Evolutionary conservation across 1,140 invertebrate genomes (phyloP).

Genomic region (Popillia japonica): DNA sequence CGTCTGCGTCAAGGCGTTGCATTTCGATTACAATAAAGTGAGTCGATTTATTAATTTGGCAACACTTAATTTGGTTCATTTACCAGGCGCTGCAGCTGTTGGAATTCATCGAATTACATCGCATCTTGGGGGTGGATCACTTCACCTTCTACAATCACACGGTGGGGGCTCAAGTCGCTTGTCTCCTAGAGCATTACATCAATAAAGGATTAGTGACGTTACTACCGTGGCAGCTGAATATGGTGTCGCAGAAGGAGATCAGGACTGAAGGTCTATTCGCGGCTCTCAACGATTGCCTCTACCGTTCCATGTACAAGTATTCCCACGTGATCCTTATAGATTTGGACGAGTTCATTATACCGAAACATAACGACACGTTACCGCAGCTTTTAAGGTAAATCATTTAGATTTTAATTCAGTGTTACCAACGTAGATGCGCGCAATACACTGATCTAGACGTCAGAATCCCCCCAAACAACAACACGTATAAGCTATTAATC

Average conservation of each 20-base stretch:
- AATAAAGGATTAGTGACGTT: conserved; percentile 75
- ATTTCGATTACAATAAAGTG: too few relatives aligned
- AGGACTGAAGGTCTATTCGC: conserved; percentile 92
- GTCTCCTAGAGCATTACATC: conserved; percentile 68
- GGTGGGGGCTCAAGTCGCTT: conserved; percentile 77
- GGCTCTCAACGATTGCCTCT: conserved; percentile 92
- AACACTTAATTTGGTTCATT: too few relatives aligned
- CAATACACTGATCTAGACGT: background rate
- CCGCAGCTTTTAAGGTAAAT: conserved; percentile 70
- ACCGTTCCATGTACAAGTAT: conserved; percentile 84
- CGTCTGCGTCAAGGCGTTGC: too few relatives aligned
- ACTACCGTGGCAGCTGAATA: conserved; percentile 89
- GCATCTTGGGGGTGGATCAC: conserved; percentile 84
- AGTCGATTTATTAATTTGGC: too few relatives aligned
- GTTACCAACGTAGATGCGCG: background rate
- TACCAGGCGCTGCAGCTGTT: conserved; percentile 79
- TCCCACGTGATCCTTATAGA: conserved; percentile 87
- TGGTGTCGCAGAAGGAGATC: conserved; percentile 89
- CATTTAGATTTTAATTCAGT: background rate
- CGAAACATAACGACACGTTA: conserved; percentile 77
- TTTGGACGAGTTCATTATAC: conserved; percentile 91
- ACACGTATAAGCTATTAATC: too few relatives aligned
- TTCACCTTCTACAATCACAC: conserved; percentile 95
- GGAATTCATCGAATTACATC: conserved; percentile 92
- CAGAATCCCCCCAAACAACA: background rate